Evolutionary conservation across 2,797 vertebrate species (phyloP).

Genomic region (Dendrocincla fuliginosa): DNA sequence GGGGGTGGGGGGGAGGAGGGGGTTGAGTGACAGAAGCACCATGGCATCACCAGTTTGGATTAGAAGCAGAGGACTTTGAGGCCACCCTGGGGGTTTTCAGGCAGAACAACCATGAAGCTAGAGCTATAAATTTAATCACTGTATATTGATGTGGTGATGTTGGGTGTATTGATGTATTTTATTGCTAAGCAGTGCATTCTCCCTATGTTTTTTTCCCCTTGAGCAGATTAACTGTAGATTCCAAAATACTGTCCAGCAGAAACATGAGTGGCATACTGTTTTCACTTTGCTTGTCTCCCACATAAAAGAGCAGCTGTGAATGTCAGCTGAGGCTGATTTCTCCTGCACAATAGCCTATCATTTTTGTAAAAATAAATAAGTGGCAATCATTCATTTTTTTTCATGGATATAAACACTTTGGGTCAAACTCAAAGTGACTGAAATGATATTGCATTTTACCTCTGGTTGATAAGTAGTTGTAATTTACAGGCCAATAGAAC

Average conservation of each 20-base stretch:
- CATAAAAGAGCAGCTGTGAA: conserved; percentile 54
- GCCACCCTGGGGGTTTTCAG: conserved; percentile 34
- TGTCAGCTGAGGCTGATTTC: conserved; percentile 45
- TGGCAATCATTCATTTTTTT: conserved; percentile 48
- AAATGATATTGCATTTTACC: conserved; percentile 65
- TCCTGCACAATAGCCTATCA: conserved; percentile 48
- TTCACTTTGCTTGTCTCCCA: conserved; percentile 42
- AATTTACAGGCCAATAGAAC: conserved; percentile 60
- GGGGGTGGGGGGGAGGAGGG: background rate
- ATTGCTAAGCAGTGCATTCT: conserved; percentile 63
- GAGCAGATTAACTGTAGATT: conserved; percentile 46
- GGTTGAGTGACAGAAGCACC: background rate
- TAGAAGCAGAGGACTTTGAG: conserved; percentile 38
- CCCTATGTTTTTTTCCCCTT: conserved; percentile 4
- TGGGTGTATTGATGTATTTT: conserved; percentile 64
- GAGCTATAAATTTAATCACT: conserved; percentile 66
- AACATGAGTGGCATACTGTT: conserved; percentile 6
- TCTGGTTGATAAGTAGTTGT: conserved; percentile 62
- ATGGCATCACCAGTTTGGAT: background rate
- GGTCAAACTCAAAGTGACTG: conserved; percentile 68
- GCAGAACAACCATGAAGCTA: conserved; percentile 36
- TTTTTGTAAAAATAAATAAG: conserved; percentile 59
- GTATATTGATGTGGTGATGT: conserved; percentile 54
- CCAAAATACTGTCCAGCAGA: conserved; percentile 47
- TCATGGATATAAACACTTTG: conserved; percentile 48